Percentiles rank a stretch among this genome's conserved stretches.
Conservation (phyloP, 1,140 invertebrate genomes). For the Heliconius melpomene region DNA sequence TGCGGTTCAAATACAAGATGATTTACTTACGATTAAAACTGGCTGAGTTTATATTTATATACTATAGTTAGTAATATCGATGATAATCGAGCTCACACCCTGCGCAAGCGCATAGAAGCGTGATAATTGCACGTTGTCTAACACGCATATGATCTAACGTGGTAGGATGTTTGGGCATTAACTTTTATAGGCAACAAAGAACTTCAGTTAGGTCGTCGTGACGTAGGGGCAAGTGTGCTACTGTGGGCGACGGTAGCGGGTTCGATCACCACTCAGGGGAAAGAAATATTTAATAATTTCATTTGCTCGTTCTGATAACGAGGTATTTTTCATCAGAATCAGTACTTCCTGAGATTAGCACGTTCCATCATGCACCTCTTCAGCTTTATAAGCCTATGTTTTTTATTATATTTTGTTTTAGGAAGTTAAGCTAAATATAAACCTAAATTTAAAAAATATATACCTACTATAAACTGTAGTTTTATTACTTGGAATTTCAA, state of each 20-base stretch:
- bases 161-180: background rate
- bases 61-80: background rate
- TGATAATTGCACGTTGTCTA: background rate
- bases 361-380: no score
- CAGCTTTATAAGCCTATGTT: no score
- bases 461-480: background rate
- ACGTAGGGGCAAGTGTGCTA: no score
- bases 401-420: no score
- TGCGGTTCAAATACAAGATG: background rate
- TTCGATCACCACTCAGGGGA: no score
- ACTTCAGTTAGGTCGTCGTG: background rate
- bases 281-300: no score
- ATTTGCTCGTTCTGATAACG: no score
- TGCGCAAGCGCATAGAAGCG: background rate
- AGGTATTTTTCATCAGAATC: no score
- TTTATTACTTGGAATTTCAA: slow-evolving; percentile 11
- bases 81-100: slow-evolving; percentile 12
- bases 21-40: slow-evolving; percentile 6
- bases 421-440: no score
- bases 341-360: no score
- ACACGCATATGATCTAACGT: slow-evolving; percentile 9
- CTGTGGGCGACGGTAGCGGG: no score
- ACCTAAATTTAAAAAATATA: no score
- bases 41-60: background rate
- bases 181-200: background rate